phyloP scores from a whole-genome alignment of 2,797 vertebrate species.

The Neosalanx taihuensis region DNA sequence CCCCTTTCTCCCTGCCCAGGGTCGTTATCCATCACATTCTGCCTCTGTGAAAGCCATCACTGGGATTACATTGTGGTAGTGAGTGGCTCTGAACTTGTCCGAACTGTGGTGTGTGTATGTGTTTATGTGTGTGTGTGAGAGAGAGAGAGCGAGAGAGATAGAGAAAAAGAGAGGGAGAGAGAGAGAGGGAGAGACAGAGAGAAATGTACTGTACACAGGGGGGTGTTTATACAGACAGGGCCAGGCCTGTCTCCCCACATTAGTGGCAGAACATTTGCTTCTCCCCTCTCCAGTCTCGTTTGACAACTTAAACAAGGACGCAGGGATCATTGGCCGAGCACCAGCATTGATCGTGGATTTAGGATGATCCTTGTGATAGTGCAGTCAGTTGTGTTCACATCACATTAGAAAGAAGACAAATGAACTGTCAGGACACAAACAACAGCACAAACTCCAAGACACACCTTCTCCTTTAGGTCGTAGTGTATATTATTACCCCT shows the following conservation, averaged over 20 bases:
- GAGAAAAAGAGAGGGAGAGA: neutral
- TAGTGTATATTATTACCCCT: neutral
- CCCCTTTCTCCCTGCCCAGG: neutral
- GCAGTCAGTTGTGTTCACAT: neutral
- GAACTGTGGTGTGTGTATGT: conserved; percentile 23
- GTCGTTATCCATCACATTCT: neutral
- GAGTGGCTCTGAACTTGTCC: neutral
- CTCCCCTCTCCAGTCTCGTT: conserved; percentile 3
- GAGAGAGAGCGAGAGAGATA: neutral
- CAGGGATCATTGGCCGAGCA: neutral
- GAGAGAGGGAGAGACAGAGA: neutral
- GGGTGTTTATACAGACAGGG: conserved; percentile 51
- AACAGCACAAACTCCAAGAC: neutral
- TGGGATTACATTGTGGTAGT: conserved; percentile 5
- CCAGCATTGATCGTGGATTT: neutral
- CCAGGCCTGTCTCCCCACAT: conserved; percentile 47
- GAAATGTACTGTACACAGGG: conserved; percentile 18
- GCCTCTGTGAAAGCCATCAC: neutral
- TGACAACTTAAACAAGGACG: neutral
- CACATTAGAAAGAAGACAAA: neutral
- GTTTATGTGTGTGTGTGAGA: neutral
- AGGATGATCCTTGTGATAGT: neutral
- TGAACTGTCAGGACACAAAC: neutral
- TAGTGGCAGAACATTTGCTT: conserved; percentile 48
- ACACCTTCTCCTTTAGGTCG: neutral